These are phyloP conservation scores for Xenentodon cancila DNA, from an alignment of 2,797 vertebrate genomes.

Conservation along the genomic window DNA sequence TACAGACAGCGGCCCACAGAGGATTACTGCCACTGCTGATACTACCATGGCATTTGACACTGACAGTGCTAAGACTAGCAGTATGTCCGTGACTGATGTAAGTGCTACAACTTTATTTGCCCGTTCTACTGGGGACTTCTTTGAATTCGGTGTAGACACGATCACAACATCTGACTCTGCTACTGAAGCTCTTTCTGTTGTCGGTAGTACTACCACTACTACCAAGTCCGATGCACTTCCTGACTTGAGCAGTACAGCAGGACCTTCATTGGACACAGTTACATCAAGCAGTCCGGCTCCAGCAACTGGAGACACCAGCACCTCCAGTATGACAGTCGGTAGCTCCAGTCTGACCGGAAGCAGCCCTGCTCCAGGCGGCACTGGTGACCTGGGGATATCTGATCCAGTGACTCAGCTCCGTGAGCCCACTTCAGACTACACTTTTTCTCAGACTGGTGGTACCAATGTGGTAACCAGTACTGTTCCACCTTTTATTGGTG, in stretches of 20 bases:
- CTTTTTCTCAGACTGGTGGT: constrained; percentile 17
- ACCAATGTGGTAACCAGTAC: constrained; percentile 16
- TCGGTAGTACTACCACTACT: constrained; percentile 14
- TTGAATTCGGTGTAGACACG: constrained; percentile 13
- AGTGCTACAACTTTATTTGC: constrained; percentile 3
- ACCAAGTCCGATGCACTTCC: constrained; percentile 4
- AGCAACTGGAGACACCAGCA: constrained; percentile 16
- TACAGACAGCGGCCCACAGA: constrained; percentile 17
- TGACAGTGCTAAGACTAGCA: constrained; percentile 4
- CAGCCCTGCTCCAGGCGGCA: constrained; percentile 6
- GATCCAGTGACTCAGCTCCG: constrained; percentile 42
- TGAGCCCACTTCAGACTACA: constrained; percentile 47
- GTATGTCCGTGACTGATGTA: constrained; percentile 8
- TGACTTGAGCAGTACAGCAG: constrained; percentile 21
- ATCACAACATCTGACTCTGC: constrained; percentile 5
- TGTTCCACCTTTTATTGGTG: constrained; percentile 13
- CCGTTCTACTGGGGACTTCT: constrained; percentile 10
- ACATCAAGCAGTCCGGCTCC: constrained; percentile 10
- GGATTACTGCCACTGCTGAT: constrained; percentile 17
- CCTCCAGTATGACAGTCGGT: constrained; percentile 18
- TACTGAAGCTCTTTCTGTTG: constrained; percentile 14
- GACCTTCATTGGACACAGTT: constrained; percentile 1
- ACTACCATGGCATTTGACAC: constrained; percentile 4
- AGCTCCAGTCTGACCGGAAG: constrained; percentile 12
- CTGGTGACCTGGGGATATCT: constrained; percentile 40